Conservation (phyloP, 2,888 invertebrate species). For the Brachyptera putata region DNA sequence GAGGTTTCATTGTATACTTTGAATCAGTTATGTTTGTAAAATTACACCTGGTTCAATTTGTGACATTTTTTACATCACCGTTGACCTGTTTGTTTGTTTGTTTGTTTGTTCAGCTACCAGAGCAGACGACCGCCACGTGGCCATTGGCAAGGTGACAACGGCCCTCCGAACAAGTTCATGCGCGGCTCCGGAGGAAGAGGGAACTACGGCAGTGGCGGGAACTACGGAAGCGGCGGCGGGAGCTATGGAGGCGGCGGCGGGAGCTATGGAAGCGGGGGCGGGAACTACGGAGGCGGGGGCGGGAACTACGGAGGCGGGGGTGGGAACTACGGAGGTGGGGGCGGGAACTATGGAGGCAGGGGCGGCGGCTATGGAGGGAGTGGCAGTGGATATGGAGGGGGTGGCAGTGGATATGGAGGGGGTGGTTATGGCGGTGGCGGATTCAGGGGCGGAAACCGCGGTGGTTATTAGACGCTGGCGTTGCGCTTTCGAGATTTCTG, state of each 20-base stretch:
- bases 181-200: constrained; percentile 38
- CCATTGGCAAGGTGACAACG: constrained; percentile 39
- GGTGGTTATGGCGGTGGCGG: constrained; percentile 40
- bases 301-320: constrained; percentile 31
- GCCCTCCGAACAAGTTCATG: constrained; percentile 46
- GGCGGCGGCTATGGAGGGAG: constrained; percentile 34
- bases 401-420: constrained; percentile 36
- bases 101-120: constrained; percentile 34
- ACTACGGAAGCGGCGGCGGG: not conserved
- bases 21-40: too few species aligned
- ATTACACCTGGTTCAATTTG: too few species aligned
- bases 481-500: not conserved
- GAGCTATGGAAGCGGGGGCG: constrained; percentile 30
- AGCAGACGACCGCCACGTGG: constrained; percentile 44
- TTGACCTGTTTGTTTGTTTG: too few species aligned
- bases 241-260: constrained; percentile 10
- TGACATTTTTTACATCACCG: too few species aligned
- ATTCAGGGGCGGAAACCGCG: constrained; percentile 40
- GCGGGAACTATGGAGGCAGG: constrained; percentile 35
- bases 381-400: constrained; percentile 35
- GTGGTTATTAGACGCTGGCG: too few species aligned
- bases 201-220: not conserved
- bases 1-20: too few species aligned
- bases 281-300: constrained; percentile 30
- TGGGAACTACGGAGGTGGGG: constrained; percentile 31